A percentile compares a stretch with the other conserved stretches of the same genome.
These are phyloP conservation scores for Phataginus tetradactyla DNA, from an alignment of 2,797 vertebrate species.

Conservation along the genomic window DNA sequence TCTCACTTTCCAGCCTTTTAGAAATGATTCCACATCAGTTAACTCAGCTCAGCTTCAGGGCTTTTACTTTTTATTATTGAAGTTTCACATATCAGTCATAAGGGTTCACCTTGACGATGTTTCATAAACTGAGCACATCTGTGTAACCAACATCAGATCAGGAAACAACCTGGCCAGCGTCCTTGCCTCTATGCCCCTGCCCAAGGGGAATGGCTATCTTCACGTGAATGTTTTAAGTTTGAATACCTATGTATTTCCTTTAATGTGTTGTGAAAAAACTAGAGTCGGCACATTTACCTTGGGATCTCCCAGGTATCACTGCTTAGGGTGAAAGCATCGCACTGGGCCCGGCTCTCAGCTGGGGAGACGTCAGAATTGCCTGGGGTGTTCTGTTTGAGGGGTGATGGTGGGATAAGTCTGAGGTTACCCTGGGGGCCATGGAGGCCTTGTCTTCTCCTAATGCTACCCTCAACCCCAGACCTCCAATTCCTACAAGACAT, in stretches of 20 bases:
- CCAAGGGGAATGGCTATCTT: not conserved
- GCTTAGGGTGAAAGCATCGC: not conserved
- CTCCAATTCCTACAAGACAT: not conserved
- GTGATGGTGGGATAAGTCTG: not conserved
- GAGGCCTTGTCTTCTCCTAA: not conserved
- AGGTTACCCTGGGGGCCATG: not conserved
- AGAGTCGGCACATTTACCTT: not conserved
- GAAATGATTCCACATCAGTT: not conserved
- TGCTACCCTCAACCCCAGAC: not conserved
- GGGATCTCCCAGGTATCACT: not conserved
- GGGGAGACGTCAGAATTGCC: not conserved
- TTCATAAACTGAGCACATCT: not conserved
- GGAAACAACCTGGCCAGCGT: not conserved
- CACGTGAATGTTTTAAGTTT: accelerated
- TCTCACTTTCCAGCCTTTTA: not conserved
- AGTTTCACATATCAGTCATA: not conserved
- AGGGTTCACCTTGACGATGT: not conserved
- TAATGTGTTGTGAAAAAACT: not conserved
- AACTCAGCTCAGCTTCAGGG: accelerated
- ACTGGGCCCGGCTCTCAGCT: not conserved
- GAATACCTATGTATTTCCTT: not conserved
- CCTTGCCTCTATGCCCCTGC: accelerated
- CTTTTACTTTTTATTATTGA: not conserved
- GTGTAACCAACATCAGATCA: no score
- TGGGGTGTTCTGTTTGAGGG: not conserved